A percentile compares a stretch with the other conserved stretches of the same genome.
phyloP scores from a whole-genome alignment of 2,797 vertebrate genomes.

The Sandelia bainsii region DNA sequence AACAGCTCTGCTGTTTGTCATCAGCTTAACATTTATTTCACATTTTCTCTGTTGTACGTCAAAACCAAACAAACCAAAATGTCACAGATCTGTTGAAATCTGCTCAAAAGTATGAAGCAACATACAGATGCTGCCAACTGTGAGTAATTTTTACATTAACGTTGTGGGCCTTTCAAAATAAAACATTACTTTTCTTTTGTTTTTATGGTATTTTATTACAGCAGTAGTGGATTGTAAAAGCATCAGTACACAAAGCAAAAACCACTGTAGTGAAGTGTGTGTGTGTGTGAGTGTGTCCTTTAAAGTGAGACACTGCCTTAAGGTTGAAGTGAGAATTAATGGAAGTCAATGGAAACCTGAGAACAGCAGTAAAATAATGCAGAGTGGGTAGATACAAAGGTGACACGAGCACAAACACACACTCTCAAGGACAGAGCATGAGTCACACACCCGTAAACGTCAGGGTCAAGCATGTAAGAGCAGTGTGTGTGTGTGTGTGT shows the following conservation, averaged over 20 bases:
- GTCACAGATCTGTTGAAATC: constrained; percentile 3
- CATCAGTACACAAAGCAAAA: neutral
- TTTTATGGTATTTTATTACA: neutral
- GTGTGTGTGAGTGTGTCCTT: constrained; percentile 12
- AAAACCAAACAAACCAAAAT: neutral
- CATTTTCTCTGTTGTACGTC: neutral
- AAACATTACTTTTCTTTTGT: neutral
- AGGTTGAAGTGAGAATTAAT: constrained; percentile 28
- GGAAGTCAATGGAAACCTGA: constrained; percentile 19
- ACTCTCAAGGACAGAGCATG: neutral
- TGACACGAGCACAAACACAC: neutral
- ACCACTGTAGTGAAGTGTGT: no score
- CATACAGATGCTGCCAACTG: neutral
- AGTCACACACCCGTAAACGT: constrained; percentile 8
- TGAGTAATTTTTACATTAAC: neutral
- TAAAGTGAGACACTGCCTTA: neutral
- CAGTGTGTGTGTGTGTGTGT: neutral
- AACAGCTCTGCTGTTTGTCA: neutral
- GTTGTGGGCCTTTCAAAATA: constrained; percentile 8
- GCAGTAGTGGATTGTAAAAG: neutral
- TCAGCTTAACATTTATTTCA: neutral
- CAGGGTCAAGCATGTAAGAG: neutral
- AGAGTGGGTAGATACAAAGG: neutral
- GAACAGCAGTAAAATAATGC: constrained; percentile 10
- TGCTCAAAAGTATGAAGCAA: neutral